These are phyloP conservation scores for Melitaea athalia DNA, from an alignment of 2,888 invertebrate species.

Conservation along the genomic window DNA sequence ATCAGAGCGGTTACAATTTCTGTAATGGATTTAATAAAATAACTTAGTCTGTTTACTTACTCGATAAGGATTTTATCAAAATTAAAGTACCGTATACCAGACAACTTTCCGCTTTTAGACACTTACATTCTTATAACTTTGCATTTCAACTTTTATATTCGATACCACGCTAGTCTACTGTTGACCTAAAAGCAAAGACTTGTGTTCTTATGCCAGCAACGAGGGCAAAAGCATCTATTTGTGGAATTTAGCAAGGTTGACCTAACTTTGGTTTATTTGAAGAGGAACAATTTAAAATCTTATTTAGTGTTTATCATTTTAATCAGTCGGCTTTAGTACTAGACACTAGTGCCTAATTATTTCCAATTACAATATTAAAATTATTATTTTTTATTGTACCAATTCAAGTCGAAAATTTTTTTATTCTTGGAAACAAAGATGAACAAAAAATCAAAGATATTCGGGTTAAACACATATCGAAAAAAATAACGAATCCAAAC, in stretches of 20 bases:
- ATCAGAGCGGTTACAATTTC: constrained; percentile 57
- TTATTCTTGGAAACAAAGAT: too few relatives aligned
- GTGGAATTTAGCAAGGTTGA: constrained; percentile 10
- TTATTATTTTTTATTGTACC: too few relatives aligned
- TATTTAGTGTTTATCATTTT: too few relatives aligned
- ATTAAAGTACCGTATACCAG: background rate
- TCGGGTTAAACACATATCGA: too few relatives aligned
- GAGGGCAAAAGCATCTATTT: constrained; percentile 13
- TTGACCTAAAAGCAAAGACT: constrained; percentile 27
- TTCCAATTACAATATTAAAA: too few relatives aligned
- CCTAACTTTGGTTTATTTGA: constrained; percentile 15
- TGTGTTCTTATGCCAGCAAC: constrained; percentile 19
- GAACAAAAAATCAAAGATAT: too few relatives aligned
- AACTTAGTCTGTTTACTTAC: constrained; percentile 24
- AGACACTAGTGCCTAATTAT: too few relatives aligned
- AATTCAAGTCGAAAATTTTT: too few relatives aligned
- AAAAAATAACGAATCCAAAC: too few relatives aligned
- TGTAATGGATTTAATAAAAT: constrained; percentile 60
- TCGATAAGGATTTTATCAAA: background rate
- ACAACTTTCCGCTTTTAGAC: background rate
- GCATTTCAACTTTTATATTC: constrained; percentile 17
- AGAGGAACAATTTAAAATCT: background rate
- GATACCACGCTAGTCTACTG: constrained; percentile 5
- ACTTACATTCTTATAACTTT: constrained; percentile 8
- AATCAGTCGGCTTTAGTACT: too few relatives aligned